A percentile compares a stretch with the other conserved stretches of the same genome.
These are phyloP conservation scores for Drosophila seclusa DNA, from an alignment of 2,888 invertebrate species.

Conservation along the genomic window DNA sequence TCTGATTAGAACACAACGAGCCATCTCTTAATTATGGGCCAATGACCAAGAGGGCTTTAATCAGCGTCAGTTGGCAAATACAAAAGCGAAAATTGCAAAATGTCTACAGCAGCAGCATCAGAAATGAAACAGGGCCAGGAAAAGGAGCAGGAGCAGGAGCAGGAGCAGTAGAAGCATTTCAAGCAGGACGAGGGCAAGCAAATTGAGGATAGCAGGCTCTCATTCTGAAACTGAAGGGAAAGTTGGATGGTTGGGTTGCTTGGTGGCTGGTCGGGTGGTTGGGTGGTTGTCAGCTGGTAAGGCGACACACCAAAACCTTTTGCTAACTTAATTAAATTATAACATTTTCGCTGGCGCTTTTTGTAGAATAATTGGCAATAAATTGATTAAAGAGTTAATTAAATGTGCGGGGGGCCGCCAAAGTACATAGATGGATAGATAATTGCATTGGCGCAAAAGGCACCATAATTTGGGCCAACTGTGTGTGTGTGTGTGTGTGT, in stretches of 20 bases:
- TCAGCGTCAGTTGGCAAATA: slow-evolving; percentile 75
- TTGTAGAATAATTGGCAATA: slow-evolving; percentile 78
- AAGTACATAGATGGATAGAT: slow-evolving; percentile 62
- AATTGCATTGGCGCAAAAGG: slow-evolving; percentile 67
- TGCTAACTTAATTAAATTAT: slow-evolving; percentile 79
- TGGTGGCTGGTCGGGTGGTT: slow-evolving; percentile 2
- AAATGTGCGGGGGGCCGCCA: slow-evolving; percentile 59
- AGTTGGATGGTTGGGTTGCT: slow-evolving; percentile 1
- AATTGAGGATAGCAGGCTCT: slow-evolving; percentile 19
- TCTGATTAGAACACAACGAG: slow-evolving; percentile 61
- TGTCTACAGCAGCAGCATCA: slow-evolving; percentile 27
- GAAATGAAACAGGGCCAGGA: not conserved
- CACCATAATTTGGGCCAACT: slow-evolving; percentile 43
- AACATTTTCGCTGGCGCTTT: slow-evolving; percentile 75
- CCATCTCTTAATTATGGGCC: slow-evolving; percentile 72
- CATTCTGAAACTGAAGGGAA: slow-evolving; percentile 12
- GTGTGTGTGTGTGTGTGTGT: slow-evolving; percentile 6
- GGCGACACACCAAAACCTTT: slow-evolving; percentile 71
- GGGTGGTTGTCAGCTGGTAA: slow-evolving; percentile 16
- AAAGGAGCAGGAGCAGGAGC: not conserved
- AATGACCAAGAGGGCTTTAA: slow-evolving; percentile 70
- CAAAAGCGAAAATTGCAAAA: slow-evolving; percentile 71
- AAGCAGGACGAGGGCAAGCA: slow-evolving; percentile 5
- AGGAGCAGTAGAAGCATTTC: not conserved
- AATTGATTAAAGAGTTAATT: slow-evolving; percentile 79